These are phyloP conservation scores for Leontopithecus rosalia DNA, from an alignment of 2,797 vertebrate genomes.

Conservation along the genomic window DNA sequence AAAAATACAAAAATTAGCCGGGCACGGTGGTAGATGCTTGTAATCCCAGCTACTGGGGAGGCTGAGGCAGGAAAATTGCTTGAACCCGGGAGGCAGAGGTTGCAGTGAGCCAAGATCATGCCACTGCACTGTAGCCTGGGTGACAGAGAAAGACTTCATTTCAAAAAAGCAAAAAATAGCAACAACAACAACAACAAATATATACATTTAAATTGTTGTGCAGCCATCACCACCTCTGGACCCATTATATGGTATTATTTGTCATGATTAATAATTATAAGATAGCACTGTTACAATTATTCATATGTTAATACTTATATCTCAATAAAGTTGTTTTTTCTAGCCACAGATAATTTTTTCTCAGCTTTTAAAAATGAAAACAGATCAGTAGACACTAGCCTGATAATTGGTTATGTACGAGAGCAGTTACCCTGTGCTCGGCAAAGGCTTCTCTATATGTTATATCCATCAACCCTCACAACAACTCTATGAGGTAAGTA, in stretches of 20 bases:
- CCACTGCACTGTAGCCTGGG: not conserved
- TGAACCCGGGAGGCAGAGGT: not conserved
- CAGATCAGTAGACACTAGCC: not conserved
- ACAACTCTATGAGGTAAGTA: not conserved
- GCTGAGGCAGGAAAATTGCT: not conserved
- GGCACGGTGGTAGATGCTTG: rapidly evolving
- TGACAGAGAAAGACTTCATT: not conserved
- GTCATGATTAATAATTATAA: not conserved
- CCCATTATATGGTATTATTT: not conserved
- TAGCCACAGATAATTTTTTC: not conserved
- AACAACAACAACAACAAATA: no score
- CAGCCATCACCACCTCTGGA: not conserved
- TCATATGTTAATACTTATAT: not conserved
- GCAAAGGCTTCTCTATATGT: not conserved
- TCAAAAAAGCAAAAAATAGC: not conserved
- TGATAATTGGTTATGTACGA: not conserved
- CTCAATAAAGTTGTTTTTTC: not conserved
- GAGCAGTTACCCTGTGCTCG: not conserved
- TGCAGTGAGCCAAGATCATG: not conserved
- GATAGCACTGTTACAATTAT: not conserved
- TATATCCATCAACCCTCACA: not conserved
- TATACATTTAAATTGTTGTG: not conserved
- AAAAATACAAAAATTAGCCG: not conserved
- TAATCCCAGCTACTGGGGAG: not conserved
- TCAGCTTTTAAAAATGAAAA: not conserved